Evolutionary conservation across 2,797 vertebrate genomes (phyloP).

Genomic region (Falco peregrinus): DNA sequence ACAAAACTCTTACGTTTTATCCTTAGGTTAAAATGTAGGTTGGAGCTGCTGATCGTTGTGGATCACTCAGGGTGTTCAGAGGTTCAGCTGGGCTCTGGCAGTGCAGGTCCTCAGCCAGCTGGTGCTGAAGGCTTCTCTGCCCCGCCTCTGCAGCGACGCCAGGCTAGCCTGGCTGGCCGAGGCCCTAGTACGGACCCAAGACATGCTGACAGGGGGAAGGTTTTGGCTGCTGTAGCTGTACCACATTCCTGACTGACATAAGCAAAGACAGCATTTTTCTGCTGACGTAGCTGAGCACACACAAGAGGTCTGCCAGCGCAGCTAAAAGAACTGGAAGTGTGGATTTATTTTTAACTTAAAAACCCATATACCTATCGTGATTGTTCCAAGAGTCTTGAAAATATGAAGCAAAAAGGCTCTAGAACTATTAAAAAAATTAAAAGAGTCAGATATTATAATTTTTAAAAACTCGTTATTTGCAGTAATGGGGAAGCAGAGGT

Average conservation of each 20-base stretch:
- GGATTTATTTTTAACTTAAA: not conserved
- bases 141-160: not conserved
- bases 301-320: not conserved
- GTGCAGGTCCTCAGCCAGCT: not conserved
- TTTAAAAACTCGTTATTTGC: not conserved
- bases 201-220: not conserved
- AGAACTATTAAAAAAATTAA: not conserved
- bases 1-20: not conserved
- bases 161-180: not conserved
- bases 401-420: not conserved
- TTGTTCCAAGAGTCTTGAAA: not conserved
- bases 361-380: not conserved
- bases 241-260: not conserved
- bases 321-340: not conserved
- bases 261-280: conserved; percentile 3
- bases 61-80: not conserved
- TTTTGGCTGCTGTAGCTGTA: not conserved
- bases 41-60: not conserved
- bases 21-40: fast-evolving
- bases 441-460: not conserved
- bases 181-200: not conserved
- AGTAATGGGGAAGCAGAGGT: not conserved
- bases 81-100: not conserved
- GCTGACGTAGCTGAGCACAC: not conserved
- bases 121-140: not conserved